Base-by-base conservation (phyloP, 2,113 vertebrate genomes). In the Phrynosoma blainvillii region DNA sequence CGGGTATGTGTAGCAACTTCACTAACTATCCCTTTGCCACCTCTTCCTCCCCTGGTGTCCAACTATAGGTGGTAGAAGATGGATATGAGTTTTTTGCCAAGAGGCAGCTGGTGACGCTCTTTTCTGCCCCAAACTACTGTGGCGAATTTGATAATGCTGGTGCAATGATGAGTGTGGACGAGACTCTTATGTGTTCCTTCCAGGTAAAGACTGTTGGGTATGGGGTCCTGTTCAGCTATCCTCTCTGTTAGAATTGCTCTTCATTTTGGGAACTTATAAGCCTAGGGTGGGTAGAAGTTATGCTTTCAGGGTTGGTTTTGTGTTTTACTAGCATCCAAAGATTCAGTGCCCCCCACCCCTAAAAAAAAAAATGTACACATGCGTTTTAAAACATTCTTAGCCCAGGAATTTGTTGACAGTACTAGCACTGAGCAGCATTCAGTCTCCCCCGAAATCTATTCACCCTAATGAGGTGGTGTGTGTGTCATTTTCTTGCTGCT, bases 81-180 rank as follows among this genome's bases (percentile, higher is more conserved):
- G 98, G 98, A 32, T 99, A 99, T 0, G 98, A 99, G 93, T 99
- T 99, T 95, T 99, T 99, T 86, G 98, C 98, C 77, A 99, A 99
- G 95, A 96, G 98, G 78, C 98, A 99, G 97, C 94, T 99, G 82
- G 98, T 99, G 88, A 99, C 98, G 0, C 98, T 99, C 71, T 99
- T 99, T 95, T 99, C 98, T 0, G 98, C 98, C 14, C 98, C 98
- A 16, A 99, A 99, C 95, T 99, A 99, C 96, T 99, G 98, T 1
- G 98, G 98, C 1, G 98, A 99, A 95, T 99, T 99, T 0, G 98
- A 99, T 96, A 99, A 99, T 0, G 98, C 98, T 0, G 98, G 98
- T 0, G 98, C 98, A 92, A 99, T 99, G 98, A 99, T 99, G 98
- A 99, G 98, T 0, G 98, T 99, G 85, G 98, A 99, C 0, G 98